These are phyloP conservation scores for Oncopodura yosiiana DNA, from an alignment of 1,140 invertebrate species.

Conservation along the genomic window DNA sequence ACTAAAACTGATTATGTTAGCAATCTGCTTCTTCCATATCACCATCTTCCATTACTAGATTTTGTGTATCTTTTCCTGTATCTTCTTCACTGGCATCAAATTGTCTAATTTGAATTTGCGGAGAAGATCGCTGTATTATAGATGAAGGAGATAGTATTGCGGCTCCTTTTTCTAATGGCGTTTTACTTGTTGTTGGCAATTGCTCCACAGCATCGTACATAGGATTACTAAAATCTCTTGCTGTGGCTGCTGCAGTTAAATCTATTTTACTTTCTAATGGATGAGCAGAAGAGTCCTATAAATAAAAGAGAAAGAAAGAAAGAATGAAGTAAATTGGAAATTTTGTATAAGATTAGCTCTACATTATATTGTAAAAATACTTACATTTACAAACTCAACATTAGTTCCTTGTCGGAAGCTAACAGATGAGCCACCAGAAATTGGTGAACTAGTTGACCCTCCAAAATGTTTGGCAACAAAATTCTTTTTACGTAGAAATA, in stretches of 20 bases:
- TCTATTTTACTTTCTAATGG: constrained; percentile 21
- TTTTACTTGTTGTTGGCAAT: constrained; percentile 33
- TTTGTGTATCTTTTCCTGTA: constrained; percentile 83
- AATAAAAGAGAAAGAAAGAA: neutral
- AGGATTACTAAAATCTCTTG: constrained; percentile 81
- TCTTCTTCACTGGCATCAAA: constrained; percentile 70
- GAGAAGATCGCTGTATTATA: constrained; percentile 61
- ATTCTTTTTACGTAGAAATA: constrained; percentile 63
- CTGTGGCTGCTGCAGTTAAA: constrained; percentile 10
- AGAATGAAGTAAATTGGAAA: neutral
- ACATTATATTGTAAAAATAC: constrained; percentile 8
- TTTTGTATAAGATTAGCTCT: neutral
- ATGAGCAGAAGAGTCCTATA: constrained; percentile 3
- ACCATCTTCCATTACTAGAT: constrained; percentile 80
- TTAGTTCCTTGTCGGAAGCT: constrained; percentile 90
- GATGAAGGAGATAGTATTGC: constrained; percentile 68
- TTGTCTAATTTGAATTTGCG: constrained; percentile 61
- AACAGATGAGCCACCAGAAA: constrained; percentile 62
- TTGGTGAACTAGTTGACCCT: constrained; percentile 43
- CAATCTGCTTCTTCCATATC: constrained; percentile 29
- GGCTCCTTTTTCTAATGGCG: constrained; percentile 31
- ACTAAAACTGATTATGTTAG: too few species aligned
- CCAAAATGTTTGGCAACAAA: constrained; percentile 19
- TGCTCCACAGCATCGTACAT: constrained; percentile 80
- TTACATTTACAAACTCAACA: constrained; percentile 62